Conservation (phyloP, 2,797 vertebrate genomes). For the Rhinoraja longicauda region DNA sequence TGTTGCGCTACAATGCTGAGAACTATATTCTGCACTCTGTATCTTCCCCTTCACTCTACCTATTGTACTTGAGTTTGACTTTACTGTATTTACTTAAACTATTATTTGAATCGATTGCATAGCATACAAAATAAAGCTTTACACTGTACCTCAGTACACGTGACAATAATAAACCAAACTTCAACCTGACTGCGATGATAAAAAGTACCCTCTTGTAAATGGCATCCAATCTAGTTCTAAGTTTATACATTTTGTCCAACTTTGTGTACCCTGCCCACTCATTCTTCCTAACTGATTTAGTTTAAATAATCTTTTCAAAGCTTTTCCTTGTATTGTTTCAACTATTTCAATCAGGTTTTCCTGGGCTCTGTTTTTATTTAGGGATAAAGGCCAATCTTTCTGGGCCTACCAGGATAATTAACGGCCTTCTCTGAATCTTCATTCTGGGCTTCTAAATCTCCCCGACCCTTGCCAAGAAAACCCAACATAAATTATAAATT, state of each 20-base stretch:
- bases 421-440: background rate
- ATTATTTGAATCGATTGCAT: too few species aligned
- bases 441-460: background rate
- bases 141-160: too few species aligned
- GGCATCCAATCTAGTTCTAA: background rate
- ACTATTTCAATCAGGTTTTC: background rate
- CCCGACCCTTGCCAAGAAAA: background rate
- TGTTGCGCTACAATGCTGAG: too few species aligned
- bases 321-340: background rate
- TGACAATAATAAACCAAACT: too few species aligned
- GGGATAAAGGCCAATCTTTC: background rate
- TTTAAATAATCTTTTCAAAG: background rate
- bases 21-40: too few species aligned
- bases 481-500: background rate
- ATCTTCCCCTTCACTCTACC: too few species aligned
- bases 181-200: background rate
- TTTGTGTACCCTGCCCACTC: too few species aligned
- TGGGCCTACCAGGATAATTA: background rate
- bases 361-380: background rate
- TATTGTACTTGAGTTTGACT: too few species aligned
- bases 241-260: background rate
- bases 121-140: too few species aligned
- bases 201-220: background rate
- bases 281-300: background rate
- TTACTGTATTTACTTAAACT: too few species aligned